Conservation (phyloP, 2,888 invertebrate genomes). For the Chironomus riparius region DNA sequence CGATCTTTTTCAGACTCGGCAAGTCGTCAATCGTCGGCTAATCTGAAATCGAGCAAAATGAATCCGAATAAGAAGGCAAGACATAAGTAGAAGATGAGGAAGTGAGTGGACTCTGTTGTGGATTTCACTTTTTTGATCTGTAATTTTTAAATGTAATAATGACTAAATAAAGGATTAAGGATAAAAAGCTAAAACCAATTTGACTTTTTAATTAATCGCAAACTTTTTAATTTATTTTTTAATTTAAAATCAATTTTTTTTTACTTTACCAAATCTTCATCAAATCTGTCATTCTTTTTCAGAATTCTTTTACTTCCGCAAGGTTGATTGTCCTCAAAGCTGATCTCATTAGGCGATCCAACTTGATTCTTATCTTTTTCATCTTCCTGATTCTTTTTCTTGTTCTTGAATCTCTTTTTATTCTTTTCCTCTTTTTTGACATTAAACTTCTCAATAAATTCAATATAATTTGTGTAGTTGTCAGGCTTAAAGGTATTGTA, state of each 20-base stretch:
- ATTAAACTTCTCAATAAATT: constrained; percentile 47
- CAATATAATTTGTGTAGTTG: constrained; percentile 45
- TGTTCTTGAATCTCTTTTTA: neutral
- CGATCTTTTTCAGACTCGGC: constrained; percentile 12
- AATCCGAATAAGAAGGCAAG: constrained; percentile 14
- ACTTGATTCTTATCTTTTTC: neutral
- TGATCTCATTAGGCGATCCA: too few species aligned
- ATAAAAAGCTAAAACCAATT: too few species aligned
- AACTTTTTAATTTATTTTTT: too few species aligned
- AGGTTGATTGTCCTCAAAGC: too few species aligned
- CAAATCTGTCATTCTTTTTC: neutral
- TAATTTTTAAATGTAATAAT: too few species aligned
- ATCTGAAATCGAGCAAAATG: neutral
- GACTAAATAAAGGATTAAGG: too few species aligned
- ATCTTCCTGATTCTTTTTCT: neutral
- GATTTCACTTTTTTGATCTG: too few species aligned
- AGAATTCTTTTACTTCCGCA: neutral
- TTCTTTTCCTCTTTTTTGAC: constrained; percentile 32
- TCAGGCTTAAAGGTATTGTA: constrained; percentile 44
- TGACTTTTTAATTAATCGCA: too few species aligned
- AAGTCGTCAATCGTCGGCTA: neutral
- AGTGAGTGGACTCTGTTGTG: too few species aligned
- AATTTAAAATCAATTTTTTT: too few species aligned
- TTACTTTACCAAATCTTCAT: neutral
- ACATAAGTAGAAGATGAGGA: neutral